Conservation (phyloP, 1,140 invertebrate species). For the Frieseomelitta varia region DNA sequence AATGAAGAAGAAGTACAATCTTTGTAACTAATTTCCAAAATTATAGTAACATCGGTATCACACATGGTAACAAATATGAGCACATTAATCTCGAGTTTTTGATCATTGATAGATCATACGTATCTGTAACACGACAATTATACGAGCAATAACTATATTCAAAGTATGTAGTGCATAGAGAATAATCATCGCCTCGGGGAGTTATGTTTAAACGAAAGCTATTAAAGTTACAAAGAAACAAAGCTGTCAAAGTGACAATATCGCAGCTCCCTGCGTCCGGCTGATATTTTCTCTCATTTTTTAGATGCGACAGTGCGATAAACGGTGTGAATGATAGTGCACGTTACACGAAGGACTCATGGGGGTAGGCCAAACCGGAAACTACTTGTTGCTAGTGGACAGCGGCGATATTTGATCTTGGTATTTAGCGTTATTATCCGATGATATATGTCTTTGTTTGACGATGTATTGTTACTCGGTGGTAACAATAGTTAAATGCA, state of each 20-base stretch:
- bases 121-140: background rate
- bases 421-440: conserved; percentile 6
- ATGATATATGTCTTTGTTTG: background rate
- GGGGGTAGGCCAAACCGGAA: conserved; percentile 12
- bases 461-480: too few relatives aligned
- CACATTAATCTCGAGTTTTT: background rate
- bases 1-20: too few relatives aligned
- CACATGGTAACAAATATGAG: too few relatives aligned
- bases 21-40: too few relatives aligned
- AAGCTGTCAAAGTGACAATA: background rate
- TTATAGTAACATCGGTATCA: too few relatives aligned
- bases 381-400: conserved; percentile 9
- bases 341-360: background rate
- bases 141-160: background rate
- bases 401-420: conserved; percentile 10
- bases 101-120: background rate
- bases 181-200: background rate
- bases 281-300: background rate
- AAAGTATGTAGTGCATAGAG: background rate
- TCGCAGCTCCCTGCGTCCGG: background rate
- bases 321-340: conserved; percentile 19
- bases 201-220: background rate
- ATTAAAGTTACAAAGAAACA: background rate
- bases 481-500: background rate
- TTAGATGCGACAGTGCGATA: conserved; percentile 5